Conservation (phyloP, 2,888 invertebrate genomes). For the Tanytarsus gracilentus region DNA sequence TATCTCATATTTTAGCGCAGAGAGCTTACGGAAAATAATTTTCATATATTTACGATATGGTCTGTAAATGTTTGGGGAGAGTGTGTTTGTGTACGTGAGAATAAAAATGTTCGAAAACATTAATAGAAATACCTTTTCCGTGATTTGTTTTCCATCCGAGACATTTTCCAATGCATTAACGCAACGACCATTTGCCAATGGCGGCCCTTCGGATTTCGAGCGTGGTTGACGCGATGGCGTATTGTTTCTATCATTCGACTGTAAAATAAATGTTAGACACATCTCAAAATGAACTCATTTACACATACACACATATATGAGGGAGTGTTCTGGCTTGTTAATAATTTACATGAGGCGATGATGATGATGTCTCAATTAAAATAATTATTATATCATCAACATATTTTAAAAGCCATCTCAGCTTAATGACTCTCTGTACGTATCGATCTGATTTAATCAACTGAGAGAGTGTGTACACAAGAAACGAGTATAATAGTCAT, state of each 20-base stretch:
- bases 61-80: neutral
- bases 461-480: too few relatives aligned
- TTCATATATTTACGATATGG: too few relatives aligned
- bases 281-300: conserved; percentile 30
- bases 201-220: conserved; percentile 72
- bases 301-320: too few relatives aligned
- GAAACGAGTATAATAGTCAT: too few relatives aligned
- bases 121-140: conserved; percentile 28
- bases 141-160: conserved; percentile 13
- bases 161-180: conserved; percentile 17
- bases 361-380: too few relatives aligned
- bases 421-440: too few relatives aligned
- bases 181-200: conserved; percentile 40
- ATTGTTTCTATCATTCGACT: conserved; percentile 60
- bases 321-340: neutral
- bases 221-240: conserved; percentile 62
- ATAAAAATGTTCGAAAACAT: neutral
- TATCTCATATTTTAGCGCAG: too few relatives aligned
- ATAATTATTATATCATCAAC: too few relatives aligned
- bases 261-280: conserved; percentile 39
- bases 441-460: too few relatives aligned
- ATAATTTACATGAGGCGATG: too few relatives aligned
- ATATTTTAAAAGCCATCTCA: too few relatives aligned
- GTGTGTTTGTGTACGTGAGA: neutral
- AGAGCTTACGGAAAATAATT: too few relatives aligned